Conservation (phyloP, 2,113 vertebrate genomes). For the Neotragus moschatus region DNA sequence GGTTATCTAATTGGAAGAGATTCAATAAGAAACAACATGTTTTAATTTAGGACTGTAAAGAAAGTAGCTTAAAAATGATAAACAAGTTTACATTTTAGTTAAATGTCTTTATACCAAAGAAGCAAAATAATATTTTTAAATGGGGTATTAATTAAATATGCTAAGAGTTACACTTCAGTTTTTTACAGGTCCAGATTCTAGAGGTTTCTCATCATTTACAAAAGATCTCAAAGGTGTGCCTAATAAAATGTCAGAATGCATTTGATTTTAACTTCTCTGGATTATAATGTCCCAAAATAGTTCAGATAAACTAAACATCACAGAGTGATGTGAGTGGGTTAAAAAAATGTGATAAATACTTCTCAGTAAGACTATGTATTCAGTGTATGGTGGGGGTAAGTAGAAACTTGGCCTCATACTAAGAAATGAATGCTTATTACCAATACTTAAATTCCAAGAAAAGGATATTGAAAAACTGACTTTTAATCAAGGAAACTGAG, state of each 20-base stretch:
- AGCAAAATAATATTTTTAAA: slow-evolving; percentile 19
- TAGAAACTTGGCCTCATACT: background rate
- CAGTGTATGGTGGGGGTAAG: background rate
- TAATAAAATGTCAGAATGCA: slow-evolving; percentile 22
- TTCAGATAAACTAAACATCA: slow-evolving; percentile 2
- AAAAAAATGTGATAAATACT: background rate
- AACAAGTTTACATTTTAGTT: background rate
- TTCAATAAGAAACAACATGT: slow-evolving; percentile 14
- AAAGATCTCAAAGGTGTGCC: background rate
- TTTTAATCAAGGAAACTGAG: background rate
- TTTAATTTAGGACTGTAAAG: slow-evolving; percentile 34
- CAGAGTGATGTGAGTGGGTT: background rate
- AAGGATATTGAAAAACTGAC: background rate
- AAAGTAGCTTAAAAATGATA: slow-evolving; percentile 25
- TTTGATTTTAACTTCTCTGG: slow-evolving; percentile 16
- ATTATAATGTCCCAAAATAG: background rate
- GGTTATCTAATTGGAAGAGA: slow-evolving; percentile 31
- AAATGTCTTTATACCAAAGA: slow-evolving; percentile 2
- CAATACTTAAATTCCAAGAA: background rate
- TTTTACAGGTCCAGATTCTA: slow-evolving; percentile 12
- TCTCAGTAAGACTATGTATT: background rate
- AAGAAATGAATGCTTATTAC: background rate
- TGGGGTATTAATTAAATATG: background rate
- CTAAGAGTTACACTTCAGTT: background rate
- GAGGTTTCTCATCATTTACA: slow-evolving; percentile 9